Base-by-base conservation (phyloP, 2,888 invertebrate genomes). In the Leptinotarsa juncta region DNA sequence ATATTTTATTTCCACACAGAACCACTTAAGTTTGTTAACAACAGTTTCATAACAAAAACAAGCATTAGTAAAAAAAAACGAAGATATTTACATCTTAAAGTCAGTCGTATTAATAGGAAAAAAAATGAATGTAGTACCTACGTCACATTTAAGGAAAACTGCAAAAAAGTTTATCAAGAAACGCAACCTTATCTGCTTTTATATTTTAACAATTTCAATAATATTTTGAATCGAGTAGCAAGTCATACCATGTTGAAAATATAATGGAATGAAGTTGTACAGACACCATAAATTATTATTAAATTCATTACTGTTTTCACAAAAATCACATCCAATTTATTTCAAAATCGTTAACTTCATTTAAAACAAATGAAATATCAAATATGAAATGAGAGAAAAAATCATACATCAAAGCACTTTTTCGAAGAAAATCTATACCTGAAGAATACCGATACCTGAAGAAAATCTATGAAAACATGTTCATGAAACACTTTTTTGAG, bases 21-120 rank as follows among this genome's bases (percentile, higher is more conserved):
- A 81, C 78, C 80, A 81, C 80, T 75, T 79, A 16, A 65, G 26
- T 80, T 79, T 75, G 78, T 80, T 78, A 82, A 81, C 81, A 83
- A 83, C 81, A 81, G 81, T 78, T 76, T 70, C 50, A 81, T 81
- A 83, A 81, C 79, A 79, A 78, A 81, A 82, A 84, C 81, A 83
- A 84, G 83, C 83, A 82, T 83, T 82, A 83, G 83, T 83, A 78
- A 74, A 70, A 68, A 65, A 32, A 79, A 74, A 71, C 65, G 69
- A 79, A 71, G 70, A 74, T 80, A 81, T 81, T 76, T 80, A 82
- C 81, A 83, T 77, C 80, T 73, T 81, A 81, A 79, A 81, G 79
- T 82, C 81, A 82, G 82, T 82, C 82, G 79, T 72, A 74, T 82
- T 82, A 80, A 68, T 74, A 62, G 42, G 42, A 75, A 73, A 70